Evolutionary conservation across 2,113 vertebrate genomes (phyloP).

Genomic region (Passer montanus): DNA sequence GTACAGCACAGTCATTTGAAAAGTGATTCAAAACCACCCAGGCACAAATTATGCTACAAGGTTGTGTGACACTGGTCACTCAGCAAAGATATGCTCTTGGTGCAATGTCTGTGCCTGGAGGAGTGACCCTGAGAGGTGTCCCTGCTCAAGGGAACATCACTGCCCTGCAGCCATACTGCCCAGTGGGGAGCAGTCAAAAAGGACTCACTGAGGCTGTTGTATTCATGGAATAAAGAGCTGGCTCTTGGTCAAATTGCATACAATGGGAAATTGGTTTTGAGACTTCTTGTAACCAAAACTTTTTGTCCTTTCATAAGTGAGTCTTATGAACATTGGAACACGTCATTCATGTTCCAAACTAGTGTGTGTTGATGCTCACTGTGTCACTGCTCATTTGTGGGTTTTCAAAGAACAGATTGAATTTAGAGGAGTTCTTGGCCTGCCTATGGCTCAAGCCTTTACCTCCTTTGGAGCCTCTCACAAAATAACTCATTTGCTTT

Average conservation of each 20-base stretch:
- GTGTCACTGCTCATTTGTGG: neutral
- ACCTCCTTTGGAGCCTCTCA: neutral
- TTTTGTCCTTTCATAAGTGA: neutral
- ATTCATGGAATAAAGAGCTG: neutral
- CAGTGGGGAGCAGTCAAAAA: neutral
- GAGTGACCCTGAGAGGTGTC: neutral
- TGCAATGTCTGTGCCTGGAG: neutral
- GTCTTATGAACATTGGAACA: neutral
- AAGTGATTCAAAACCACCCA: neutral
- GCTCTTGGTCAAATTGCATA: neutral
- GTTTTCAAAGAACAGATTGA: neutral
- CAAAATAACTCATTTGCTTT: neutral
- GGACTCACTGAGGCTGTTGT: neutral
- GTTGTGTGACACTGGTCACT: neutral
- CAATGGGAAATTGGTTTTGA: neutral
- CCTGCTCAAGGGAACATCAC: neutral
- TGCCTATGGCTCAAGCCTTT: neutral
- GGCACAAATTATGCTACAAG: too few species aligned
- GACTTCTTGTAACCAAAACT: neutral
- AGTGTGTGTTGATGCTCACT: neutral
- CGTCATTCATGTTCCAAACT: neutral
- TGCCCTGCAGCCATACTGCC: neutral
- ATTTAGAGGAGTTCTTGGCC: too few species aligned
- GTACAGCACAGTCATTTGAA: neutral
- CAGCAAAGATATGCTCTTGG: neutral